phyloP scores from a whole-genome alignment of 2,113 vertebrate species.

The Tachysurus fulvidraco region DNA sequence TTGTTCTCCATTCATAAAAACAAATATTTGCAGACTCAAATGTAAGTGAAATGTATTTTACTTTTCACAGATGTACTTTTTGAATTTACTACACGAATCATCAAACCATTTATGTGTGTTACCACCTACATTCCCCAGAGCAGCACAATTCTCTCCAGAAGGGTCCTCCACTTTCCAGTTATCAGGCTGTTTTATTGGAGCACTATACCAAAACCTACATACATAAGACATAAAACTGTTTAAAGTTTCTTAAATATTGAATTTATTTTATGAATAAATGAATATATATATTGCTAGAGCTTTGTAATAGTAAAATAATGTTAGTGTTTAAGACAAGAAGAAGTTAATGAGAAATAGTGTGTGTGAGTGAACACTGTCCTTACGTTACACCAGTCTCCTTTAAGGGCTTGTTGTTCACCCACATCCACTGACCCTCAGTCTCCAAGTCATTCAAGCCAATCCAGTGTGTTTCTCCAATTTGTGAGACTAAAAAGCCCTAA shows the following conservation, averaged over 20 bases:
- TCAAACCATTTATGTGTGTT: conserved; percentile 53
- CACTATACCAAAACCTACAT: conserved; percentile 39
- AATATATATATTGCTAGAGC: no score
- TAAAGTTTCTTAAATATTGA: not conserved
- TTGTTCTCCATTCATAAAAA: no score
- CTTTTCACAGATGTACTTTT: conserved; percentile 13
- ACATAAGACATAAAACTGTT: not conserved
- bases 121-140: no score
- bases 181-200: conserved; percentile 26
- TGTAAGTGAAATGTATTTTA: not conserved
- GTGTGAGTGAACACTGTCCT: not conserved
- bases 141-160: no score
- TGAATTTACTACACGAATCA: not conserved
- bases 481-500: conserved; percentile 35
- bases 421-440: conserved; percentile 47
- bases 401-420: conserved; percentile 47
- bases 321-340: no score
- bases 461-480: conserved; percentile 27
- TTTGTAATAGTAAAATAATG: no score
- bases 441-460: conserved; percentile 54
- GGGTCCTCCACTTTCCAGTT: conserved; percentile 9
- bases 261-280: not conserved
- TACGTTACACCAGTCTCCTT: conserved; percentile 32
- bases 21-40: no score
- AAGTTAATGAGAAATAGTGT: not conserved